These are phyloP conservation scores for Stegophylla sp. DNA, from an alignment of 2,888 invertebrate genomes.

Conservation along the genomic window DNA sequence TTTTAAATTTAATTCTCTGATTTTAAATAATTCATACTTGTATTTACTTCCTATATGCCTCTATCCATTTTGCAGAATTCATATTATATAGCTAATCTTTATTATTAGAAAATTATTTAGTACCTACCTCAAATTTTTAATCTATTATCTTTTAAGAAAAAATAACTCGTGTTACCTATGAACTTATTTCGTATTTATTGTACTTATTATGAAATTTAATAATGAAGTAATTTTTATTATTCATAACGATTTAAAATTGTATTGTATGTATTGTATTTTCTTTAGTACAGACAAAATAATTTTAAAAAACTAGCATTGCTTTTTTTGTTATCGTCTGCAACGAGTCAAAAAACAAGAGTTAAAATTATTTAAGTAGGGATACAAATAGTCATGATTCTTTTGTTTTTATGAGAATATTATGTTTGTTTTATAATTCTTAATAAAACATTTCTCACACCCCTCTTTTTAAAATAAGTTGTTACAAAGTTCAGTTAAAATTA, in stretches of 20 bases:
- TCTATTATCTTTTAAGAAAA: too few relatives aligned
- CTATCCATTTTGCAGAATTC: conserved; percentile 31
- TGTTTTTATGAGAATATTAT: too few relatives aligned
- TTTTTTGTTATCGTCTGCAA: too few relatives aligned
- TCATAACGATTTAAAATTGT: not conserved
- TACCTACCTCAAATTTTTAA: not conserved
- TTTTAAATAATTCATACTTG: conserved; percentile 21
- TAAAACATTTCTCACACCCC: too few relatives aligned
- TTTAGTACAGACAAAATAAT: conserved; percentile 34
- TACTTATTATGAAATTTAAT: not conserved
- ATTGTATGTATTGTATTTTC: conserved; percentile 14
- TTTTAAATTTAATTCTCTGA: conserved; percentile 33
- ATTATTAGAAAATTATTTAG: not conserved
- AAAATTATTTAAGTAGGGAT: too few relatives aligned
- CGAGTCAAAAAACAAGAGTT: too few relatives aligned
- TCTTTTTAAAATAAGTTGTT: too few relatives aligned
- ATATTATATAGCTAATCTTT: not conserved
- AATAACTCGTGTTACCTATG: too few relatives aligned
- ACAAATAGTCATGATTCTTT: too few relatives aligned
- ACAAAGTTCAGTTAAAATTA: too few relatives aligned
- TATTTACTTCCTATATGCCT: conserved; percentile 51
- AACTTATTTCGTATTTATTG: not conserved
- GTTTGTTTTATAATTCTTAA: too few relatives aligned
- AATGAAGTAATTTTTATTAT: not conserved
- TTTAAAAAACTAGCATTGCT: not conserved